phyloP scores from a whole-genome alignment of 2,113 vertebrate genomes.

The Agapornis roseicollis region DNA sequence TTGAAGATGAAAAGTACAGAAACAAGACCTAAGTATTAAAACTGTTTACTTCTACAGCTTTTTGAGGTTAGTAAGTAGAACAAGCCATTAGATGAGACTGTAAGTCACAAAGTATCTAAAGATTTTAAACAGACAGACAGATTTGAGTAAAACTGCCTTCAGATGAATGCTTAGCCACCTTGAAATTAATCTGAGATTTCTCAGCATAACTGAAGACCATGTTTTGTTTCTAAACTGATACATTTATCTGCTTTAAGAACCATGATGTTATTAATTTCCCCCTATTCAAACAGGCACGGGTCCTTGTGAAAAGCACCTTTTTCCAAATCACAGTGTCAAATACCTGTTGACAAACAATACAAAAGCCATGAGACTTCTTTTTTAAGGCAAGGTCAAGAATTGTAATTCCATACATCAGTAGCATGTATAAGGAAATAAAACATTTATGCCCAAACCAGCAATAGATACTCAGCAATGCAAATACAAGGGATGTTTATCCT shows the following conservation, averaged over 20 bases:
- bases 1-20: constrained; percentile 37
- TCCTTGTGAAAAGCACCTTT: background rate
- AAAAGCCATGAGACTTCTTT: background rate
- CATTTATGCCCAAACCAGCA: background rate
- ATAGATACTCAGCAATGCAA: background rate
- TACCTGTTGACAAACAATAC: background rate
- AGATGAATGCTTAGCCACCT: background rate
- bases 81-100: background rate
- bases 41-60: constrained; percentile 43
- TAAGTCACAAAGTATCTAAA: background rate
- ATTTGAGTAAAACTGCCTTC: background rate
- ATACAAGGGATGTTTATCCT: background rate
- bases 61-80: constrained; percentile 22
- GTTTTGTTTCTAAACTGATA: background rate
- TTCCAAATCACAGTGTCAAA: background rate
- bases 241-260: background rate
- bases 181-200: background rate
- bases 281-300: background rate
- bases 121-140: background rate
- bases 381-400: background rate
- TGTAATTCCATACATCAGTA: background rate
- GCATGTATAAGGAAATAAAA: background rate
- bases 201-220: background rate
- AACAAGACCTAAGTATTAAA: constrained; percentile 33
- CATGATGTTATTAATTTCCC: background rate